These are phyloP conservation scores for Phallusia fumigata DNA, from an alignment of 23 tunicate species.

Conservation along the genomic window DNA sequence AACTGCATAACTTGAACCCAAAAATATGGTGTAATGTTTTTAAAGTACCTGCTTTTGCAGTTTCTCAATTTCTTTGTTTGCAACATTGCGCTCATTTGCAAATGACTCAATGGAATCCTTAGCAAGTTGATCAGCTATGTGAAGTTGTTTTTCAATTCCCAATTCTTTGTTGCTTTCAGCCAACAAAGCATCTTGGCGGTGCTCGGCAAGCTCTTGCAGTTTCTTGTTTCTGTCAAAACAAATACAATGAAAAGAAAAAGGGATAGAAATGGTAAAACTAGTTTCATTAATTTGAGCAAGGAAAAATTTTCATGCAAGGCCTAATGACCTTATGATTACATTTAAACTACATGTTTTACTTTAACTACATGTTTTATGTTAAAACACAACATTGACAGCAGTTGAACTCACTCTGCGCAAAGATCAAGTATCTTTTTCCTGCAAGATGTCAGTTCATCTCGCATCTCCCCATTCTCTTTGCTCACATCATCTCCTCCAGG, in stretches of 20 bases:
- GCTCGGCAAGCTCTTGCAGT: slow-evolving; percentile 22
- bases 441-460: no score
- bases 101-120: slow-evolving; percentile 24
- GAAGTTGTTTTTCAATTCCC: slow-evolving; percentile 33
- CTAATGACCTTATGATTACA: background rate
- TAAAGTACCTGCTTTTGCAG: slow-evolving; percentile 22
- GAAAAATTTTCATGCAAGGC: background rate
- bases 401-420: no score
- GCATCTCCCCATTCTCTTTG: no score
- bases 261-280: background rate
- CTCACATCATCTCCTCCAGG: no score
- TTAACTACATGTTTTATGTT: background rate
- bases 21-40: background rate
- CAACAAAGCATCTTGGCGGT: slow-evolving; percentile 41
- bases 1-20: background rate
- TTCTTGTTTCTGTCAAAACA: slow-evolving; percentile 14
- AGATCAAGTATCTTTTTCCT: no score
- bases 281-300: background rate
- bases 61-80: slow-evolving; percentile 35
- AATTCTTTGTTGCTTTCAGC: slow-evolving; percentile 60
- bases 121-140: slow-evolving; percentile 25
- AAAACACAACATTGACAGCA: background rate
- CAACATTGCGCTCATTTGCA: slow-evolving; percentile 38
- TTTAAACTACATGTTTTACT: background rate
- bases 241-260: background rate